Base-by-base conservation (phyloP, 2,888 invertebrate species). In the Sinhomidia bicolor region DNA sequence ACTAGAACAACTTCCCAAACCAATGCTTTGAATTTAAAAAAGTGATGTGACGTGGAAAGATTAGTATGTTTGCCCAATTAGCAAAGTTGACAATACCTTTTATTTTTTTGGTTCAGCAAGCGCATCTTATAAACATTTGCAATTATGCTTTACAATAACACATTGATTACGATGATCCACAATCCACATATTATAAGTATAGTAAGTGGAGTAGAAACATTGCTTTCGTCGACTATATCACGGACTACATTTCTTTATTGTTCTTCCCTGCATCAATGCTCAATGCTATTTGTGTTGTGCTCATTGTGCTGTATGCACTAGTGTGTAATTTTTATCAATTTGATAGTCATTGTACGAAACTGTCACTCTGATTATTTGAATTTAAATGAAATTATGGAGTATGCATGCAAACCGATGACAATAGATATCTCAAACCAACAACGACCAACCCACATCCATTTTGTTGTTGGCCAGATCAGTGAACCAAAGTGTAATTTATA, bases 181-280 rank as follows among this genome's bases (percentile, higher is more conserved):
- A 4, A 4, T 14, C 60, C n/a, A n/a, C n/a, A n/a, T n/a, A n/a
- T n/a, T n/a, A n/a, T n/a, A n/a, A 74, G 71, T n/a, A 26, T 14
- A 36, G 32, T 32, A 78, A 87, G 87, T 87, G 87, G 87, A 82
- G 87, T 87, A 82, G 87, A 87, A 87, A 81, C 36, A 82, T 82
- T 87, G 71, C 41, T 76, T 60, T 87, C 54, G 62, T 81, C 71
- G 71, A n/a, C 3, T n/a, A 54, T n/a, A 54, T 10, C 2, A n/a
- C 54, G 17, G 12, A 14, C 54, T 54, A n/a, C 14, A 14, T 54
- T 54, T 78, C 29, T 20, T 47, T 54, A 20, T 78, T 10, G n/a
- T 14, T 36, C 36, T 36, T 7, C 36, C 7, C 36, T 3, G 36
- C 3, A 5, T 7, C 36, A 36, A 36, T 36, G 36, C n/a, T 32